Base-by-base conservation (phyloP, 2,113 vertebrate species). In the Saccopteryx bilineata region DNA sequence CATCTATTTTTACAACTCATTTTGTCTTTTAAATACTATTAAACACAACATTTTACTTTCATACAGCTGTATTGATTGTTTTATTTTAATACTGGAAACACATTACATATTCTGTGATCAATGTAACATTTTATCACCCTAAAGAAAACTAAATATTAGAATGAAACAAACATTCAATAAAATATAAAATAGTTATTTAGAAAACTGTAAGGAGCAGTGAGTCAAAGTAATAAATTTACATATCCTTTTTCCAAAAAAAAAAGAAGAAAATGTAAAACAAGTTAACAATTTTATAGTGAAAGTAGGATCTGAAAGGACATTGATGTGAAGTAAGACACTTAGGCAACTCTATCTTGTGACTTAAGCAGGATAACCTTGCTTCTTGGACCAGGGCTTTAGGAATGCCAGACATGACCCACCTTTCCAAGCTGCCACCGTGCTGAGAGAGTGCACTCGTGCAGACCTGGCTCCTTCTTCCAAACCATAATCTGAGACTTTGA, bases 121-220 rank as follows among this genome's bases (percentile, higher is more conserved):
- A 58, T 24, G 48, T 17, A 24, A 31, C 17, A 66, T 79, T 90
- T 74, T 78, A 65, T 46, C 13, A 65, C 56, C 11, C 14, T 90
- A 56, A 72, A 78, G 68, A 71, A 71, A 65, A 90, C 68, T 60
- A 90, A 87, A 76, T 90, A 90, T 10, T 85, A 17, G 18, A 79
- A 79, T 90, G 23, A 79, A 50, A 72, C 78, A 76, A 9, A 61
- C 14, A 54, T 90, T 90, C 14, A 52, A 66, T 66, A 39, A 79
- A 63, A 85, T n/a, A 52, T 66, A 18, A 93, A 95, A 85, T 65
- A 33, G 4, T 10, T 76, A 28, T 50, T 72, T 72, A 72, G 13
- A 80, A 93, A 80, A 85, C 14, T 39, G 13, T 60, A 74, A 71
- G 54, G 7, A 65, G 26, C 12, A n/a, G 5, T 48, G 61, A 56